Percentiles rank a stretch among this genome's conserved stretches.
Conservation (phyloP, 2,888 invertebrate species). For the Panopea generosa region DNA sequence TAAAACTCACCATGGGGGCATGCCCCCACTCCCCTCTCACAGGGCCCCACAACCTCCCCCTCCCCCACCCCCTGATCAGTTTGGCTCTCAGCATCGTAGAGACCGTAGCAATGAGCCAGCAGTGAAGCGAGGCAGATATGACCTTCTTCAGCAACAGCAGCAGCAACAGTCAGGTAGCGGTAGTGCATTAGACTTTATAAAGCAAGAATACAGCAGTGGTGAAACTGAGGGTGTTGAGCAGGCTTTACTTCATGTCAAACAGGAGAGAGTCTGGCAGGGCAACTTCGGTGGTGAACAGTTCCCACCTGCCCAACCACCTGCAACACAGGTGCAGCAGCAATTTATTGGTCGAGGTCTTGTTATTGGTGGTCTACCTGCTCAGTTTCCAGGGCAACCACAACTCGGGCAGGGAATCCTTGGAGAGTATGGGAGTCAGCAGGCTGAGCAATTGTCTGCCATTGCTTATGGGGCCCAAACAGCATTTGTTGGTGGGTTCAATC, state of each 20-base stretch:
- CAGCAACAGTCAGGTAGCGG: slow-evolving; percentile 34
- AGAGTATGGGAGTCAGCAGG: slow-evolving; percentile 56
- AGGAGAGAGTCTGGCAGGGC: slow-evolving; percentile 30
- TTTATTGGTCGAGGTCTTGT: slow-evolving; percentile 57
- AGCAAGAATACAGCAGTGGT: slow-evolving; percentile 79
- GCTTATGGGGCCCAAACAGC: slow-evolving; percentile 59
- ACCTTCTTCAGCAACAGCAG: no score
- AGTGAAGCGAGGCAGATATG: slow-evolving; percentile 72
- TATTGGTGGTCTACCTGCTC: slow-evolving; percentile 38
- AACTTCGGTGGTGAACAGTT: slow-evolving; percentile 48
- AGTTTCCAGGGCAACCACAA: slow-evolving; percentile 41
- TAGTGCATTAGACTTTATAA: slow-evolving; percentile 82
- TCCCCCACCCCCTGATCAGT: slow-evolving; percentile 63
- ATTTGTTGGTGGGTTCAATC: slow-evolving; percentile 62
- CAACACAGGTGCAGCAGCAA: slow-evolving; percentile 48
- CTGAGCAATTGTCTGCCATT: slow-evolving; percentile 53
- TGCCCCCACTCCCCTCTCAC: slow-evolving; percentile 56
- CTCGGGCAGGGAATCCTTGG: slow-evolving; percentile 57
- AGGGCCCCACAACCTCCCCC: slow-evolving; percentile 64
- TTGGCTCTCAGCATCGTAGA: slow-evolving; percentile 46
- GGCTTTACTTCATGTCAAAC: slow-evolving; percentile 18
- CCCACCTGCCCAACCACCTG: slow-evolving; percentile 8
- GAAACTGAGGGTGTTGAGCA: slow-evolving; percentile 65
- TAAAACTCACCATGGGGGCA: slow-evolving; percentile 38
- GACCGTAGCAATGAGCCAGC: slow-evolving; percentile 64